Evolutionary conservation across 2,113 vertebrate species (phyloP), one percentile per base, ranked within the genome.

Genomic region (Amphilophus citrinellus): DNA sequence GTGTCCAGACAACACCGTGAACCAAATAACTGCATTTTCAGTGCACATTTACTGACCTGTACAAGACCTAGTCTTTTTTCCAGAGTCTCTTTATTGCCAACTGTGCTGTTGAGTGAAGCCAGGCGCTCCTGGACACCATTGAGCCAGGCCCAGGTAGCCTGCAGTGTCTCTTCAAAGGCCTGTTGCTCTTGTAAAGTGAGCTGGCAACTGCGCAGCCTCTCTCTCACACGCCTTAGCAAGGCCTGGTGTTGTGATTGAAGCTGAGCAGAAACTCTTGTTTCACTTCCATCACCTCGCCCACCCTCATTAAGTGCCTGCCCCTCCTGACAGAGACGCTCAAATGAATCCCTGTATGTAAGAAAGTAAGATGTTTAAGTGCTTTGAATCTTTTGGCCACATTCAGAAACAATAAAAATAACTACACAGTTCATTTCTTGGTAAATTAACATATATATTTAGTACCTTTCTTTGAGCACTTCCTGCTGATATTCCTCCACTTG

Each of bases 111-210:
- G 10, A 97, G 96, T 2, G 93, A 87, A 3, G 92, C 92, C 87
- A 99, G 93, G 22, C 96, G 97, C 83, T 98, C 97, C 75, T 98
- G 97, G 50, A 97, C 90, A 1, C 94, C 96, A 50, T 93, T 97
- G 39, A 99, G 94, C 97, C 98, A 98, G 20, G 92, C 89, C 97
- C 98, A 97, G 91, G 97, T 97, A 62, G 77, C 94, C 94, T 97
- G 97, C 76, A 97, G 92, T 0, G 97, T 97, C 47, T 98, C 97
- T 87, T 99, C 97, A 81, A 99, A 97, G 85, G 95, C 96, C 61
- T 97, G 97, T 8, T 99, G 98, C 89, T 99, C 98, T 92, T 98
- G 98, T 14, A 98, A 94, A 71, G 97, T 97, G 88, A 97, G 89
- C 87, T 98, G 98, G 84, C 97, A 97, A 66, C 94, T 87, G 59